Evolutionary conservation across 2,113 vertebrate species (phyloP).

Genomic region (Jaculus jaculus): DNA sequence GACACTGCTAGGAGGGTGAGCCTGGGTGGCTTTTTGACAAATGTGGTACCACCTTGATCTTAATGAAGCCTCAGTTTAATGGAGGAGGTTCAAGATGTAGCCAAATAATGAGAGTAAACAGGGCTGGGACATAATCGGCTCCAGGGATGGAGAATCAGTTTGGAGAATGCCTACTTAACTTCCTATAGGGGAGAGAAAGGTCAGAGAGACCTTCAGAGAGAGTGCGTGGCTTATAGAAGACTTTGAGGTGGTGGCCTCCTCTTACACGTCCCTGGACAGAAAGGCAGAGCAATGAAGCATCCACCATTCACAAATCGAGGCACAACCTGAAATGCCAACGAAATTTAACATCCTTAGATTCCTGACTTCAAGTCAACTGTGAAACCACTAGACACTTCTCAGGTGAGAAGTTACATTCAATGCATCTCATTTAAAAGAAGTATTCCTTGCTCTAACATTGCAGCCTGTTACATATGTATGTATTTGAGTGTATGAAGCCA

Average conservation of each 20-base stretch:
- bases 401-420: neutral
- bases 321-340: neutral
- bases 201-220: neutral
- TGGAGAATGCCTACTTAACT: neutral
- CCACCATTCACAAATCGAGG: neutral
- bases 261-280: rapidly evolving
- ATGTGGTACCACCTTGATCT: neutral
- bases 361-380: slow-evolving; percentile 3
- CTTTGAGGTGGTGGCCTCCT: neutral
- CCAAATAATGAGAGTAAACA: neutral
- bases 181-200: neutral
- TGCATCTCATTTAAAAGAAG: slow-evolving; percentile 49
- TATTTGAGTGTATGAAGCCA: slow-evolving; percentile 27
- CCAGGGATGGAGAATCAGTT: neutral
- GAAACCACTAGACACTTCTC: neutral
- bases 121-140: neutral
- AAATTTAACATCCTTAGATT: slow-evolving; percentile 14
- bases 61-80: neutral
- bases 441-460: slow-evolving; percentile 16
- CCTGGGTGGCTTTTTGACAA: neutral
- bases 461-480: neutral
- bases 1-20: neutral
- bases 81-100: neutral
- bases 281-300: rapidly evolving
- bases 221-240: neutral